These are phyloP conservation scores for Listronotus bonariensis DNA, from an alignment of 1,140 invertebrate genomes.

Conservation along the genomic window DNA sequence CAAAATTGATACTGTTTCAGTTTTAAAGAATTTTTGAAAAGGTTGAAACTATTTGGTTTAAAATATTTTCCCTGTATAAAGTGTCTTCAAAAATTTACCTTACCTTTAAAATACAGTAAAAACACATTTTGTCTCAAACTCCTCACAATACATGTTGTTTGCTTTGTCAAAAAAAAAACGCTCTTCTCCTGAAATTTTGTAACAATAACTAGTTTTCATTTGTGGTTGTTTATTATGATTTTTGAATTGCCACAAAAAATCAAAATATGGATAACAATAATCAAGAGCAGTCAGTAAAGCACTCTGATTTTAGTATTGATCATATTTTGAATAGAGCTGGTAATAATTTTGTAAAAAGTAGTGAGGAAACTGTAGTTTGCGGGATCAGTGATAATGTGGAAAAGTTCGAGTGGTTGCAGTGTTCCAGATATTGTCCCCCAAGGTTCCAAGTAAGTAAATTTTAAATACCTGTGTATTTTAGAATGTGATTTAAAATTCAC, in stretches of 20 bases:
- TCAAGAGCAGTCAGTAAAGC: constrained; percentile 13
- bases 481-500: no score
- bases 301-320: constrained; percentile 60
- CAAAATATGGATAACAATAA: constrained; percentile 2
- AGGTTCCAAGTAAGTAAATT: constrained; percentile 67
- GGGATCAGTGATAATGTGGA: constrained; percentile 25
- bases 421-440: constrained; percentile 77
- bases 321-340: constrained; percentile 58
- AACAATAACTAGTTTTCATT: no score
- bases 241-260: no score
- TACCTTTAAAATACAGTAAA: no score
- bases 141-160: no score
- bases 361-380: constrained; percentile 22
- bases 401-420: constrained; percentile 68
- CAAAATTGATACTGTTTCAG: constrained; percentile 14
- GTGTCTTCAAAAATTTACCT: no score
- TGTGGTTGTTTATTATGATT: no score
- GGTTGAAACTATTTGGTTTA: neutral
- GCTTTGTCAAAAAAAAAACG: no score
- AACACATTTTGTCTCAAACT: no score
- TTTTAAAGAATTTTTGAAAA: constrained; percentile 11
- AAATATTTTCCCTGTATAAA: no score
- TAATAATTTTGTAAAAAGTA: constrained; percentile 40
- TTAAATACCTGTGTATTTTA: no score
- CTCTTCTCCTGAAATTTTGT: no score